Percentiles rank a stretch among this genome's conserved stretches.
phyloP scores from a whole-genome alignment of 2,888 invertebrate genomes.

The Argynnis bischoffii region DNA sequence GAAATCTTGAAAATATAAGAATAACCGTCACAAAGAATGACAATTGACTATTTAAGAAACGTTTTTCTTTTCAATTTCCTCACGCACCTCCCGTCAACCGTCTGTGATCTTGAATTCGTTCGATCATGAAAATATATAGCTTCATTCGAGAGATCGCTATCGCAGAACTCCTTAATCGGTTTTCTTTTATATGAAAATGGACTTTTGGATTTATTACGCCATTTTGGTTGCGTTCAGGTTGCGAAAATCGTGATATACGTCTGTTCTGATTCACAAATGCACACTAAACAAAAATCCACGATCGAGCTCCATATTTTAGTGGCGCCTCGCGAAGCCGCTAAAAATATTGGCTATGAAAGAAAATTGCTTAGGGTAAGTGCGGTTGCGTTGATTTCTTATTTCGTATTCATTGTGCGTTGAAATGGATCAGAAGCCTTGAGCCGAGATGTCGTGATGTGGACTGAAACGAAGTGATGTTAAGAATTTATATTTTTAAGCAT shows the following conservation, averaged over 20 bases:
- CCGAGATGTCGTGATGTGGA: slow-evolving; percentile 51
- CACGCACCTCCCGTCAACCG: slow-evolving; percentile 76
- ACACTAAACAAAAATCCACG: slow-evolving; percentile 74
- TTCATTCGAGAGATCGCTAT: slow-evolving; percentile 79
- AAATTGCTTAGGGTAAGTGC: slow-evolving; percentile 73
- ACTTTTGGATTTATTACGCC: slow-evolving; percentile 78
- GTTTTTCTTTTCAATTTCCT: slow-evolving; percentile 76
- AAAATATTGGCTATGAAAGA: slow-evolving; percentile 73
- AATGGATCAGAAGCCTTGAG: slow-evolving; percentile 64
- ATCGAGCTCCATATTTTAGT: slow-evolving; percentile 69
- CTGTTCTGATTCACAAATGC: slow-evolving; percentile 67
- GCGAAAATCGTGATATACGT: slow-evolving; percentile 72
- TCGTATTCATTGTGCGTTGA: slow-evolving; percentile 75
- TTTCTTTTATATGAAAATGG: slow-evolving; percentile 82
- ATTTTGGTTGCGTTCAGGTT: slow-evolving; percentile 73
- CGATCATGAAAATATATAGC: slow-evolving; percentile 82
- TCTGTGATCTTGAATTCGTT: slow-evolving; percentile 75
- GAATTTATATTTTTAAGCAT: slow-evolving; percentile 45
- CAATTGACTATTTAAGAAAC: slow-evolving; percentile 66
- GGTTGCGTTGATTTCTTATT: slow-evolving; percentile 77
- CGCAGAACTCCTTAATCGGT: slow-evolving; percentile 80
- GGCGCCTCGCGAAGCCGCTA: slow-evolving; percentile 55
- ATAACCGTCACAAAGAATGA: slow-evolving; percentile 54
- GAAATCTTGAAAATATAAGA: slow-evolving; percentile 32
- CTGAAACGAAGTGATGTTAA: slow-evolving; percentile 44